These are phyloP conservation scores for Liparis tanakae DNA, from an alignment of 2,797 vertebrate genomes.

Conservation along the genomic window DNA sequence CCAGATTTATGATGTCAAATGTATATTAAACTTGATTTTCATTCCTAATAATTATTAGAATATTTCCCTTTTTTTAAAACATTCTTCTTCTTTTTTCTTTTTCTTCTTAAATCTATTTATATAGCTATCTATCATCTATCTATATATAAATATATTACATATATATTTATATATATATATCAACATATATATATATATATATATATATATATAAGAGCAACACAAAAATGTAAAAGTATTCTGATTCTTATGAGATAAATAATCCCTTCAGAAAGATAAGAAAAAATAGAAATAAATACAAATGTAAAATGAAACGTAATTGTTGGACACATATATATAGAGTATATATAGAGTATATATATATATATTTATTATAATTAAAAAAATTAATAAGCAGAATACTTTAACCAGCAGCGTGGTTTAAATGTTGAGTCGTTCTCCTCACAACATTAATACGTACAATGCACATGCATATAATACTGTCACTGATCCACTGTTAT, in stretches of 20 bases:
- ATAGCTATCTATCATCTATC: no score
- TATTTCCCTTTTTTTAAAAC: no score
- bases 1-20: neutral
- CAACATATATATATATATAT: no score
- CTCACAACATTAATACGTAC: slow-evolving; percentile 15
- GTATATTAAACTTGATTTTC: neutral
- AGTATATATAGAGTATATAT: neutral
- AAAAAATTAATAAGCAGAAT: neutral
- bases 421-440: neutral
- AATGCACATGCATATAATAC: slow-evolving; percentile 38
- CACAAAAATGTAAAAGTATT: no score
- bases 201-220: no score
- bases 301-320: neutral
- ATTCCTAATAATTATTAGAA: no score
- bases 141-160: no score
- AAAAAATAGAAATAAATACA: neutral
- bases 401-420: neutral
- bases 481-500: slow-evolving; percentile 58
- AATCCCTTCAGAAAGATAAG: neutral
- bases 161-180: no score
- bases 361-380: neutral
- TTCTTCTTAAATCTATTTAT: no score
- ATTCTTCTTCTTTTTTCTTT: no score
- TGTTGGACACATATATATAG: no score
- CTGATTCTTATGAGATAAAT: no score